A percentile compares a stretch with the other conserved stretches of the same genome.
phyloP scores from a whole-genome alignment of 2,113 vertebrate species.

The Alethe castanea region DNA sequence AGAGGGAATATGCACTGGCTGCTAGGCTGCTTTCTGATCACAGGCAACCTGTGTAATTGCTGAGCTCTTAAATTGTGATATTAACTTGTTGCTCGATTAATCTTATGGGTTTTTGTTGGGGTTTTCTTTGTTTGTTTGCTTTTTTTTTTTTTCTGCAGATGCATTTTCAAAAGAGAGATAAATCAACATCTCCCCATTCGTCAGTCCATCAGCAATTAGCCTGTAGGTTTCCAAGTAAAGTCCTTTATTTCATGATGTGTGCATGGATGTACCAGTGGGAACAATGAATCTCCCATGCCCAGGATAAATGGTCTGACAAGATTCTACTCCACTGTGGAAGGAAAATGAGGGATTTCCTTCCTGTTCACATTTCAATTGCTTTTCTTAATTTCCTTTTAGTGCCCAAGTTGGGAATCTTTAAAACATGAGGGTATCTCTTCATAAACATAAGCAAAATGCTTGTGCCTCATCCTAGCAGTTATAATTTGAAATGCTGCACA shows the following conservation, averaged over 20 bases:
- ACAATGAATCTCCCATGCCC: neutral
- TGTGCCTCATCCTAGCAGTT: neutral
- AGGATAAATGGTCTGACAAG: neutral
- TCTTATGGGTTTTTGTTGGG: neutral
- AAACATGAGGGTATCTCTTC: neutral
- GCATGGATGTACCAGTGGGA: neutral
- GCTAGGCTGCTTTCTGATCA: neutral
- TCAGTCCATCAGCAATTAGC: neutral
- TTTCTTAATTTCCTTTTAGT: neutral
- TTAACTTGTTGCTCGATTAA: neutral
- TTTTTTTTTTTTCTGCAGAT: neutral
- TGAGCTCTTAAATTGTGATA: neutral
- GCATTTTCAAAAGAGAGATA: neutral
- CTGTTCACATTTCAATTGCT: neutral
- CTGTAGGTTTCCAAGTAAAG: neutral
- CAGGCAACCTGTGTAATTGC: neutral
- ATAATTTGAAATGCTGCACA: neutral
- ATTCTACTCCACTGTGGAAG: neutral
- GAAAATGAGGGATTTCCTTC: neutral
- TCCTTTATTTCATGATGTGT: neutral
- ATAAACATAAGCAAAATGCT: rapidly evolving
- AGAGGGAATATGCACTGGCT: neutral
- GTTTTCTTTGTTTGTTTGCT: neutral
- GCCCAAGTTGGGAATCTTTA: neutral
- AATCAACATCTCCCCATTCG: neutral